A percentile compares a stretch with the other conserved stretches of the same genome.
phyloP scores from a whole-genome alignment of 2,888 invertebrate genomes.

The Andrena flavipes region DNA sequence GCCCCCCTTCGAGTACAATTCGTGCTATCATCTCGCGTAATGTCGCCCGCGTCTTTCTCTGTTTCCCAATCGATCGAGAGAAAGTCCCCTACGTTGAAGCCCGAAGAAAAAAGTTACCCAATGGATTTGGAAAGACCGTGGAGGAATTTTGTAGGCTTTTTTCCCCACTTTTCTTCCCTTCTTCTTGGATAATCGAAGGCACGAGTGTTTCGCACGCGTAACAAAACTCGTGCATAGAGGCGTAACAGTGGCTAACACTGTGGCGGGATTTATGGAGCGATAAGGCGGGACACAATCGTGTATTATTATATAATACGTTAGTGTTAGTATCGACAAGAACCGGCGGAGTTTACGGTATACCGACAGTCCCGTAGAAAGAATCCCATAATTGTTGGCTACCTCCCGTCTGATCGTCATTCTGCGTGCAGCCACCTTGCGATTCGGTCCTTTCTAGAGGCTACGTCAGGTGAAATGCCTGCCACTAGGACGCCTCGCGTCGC shows the following conservation, averaged over 20 bases:
- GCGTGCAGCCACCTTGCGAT: constrained; percentile 50
- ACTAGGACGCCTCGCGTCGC: neutral
- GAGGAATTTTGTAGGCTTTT: neutral
- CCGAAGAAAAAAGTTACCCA: constrained; percentile 49
- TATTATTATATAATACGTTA: constrained; percentile 16
- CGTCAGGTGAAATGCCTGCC: neutral
- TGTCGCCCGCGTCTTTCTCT: neutral
- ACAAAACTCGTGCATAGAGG: neutral
- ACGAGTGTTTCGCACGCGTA: neutral
- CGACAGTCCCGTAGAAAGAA: constrained; percentile 60
- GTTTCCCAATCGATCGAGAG: constrained; percentile 62
- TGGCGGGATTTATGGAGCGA: constrained; percentile 28
- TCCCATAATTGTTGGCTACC: constrained; percentile 60
- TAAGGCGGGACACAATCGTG: constrained; percentile 32
- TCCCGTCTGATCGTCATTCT: constrained; percentile 62
- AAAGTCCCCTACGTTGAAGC: constrained; percentile 61
- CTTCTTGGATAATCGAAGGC: neutral
- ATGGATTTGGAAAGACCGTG: constrained; percentile 20
- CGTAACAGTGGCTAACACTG: neutral
- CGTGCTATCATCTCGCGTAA: neutral
- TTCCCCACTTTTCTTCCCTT: neutral
- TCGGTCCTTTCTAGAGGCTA: constrained; percentile 51
- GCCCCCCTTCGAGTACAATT: neutral
- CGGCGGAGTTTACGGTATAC: constrained; percentile 40
- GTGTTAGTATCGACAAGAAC: constrained; percentile 49